A percentile compares a stretch with the other conserved stretches of the same genome.
Conservation (phyloP, 2,797 vertebrate species). For the Melanotaenia nigrans region DNA sequence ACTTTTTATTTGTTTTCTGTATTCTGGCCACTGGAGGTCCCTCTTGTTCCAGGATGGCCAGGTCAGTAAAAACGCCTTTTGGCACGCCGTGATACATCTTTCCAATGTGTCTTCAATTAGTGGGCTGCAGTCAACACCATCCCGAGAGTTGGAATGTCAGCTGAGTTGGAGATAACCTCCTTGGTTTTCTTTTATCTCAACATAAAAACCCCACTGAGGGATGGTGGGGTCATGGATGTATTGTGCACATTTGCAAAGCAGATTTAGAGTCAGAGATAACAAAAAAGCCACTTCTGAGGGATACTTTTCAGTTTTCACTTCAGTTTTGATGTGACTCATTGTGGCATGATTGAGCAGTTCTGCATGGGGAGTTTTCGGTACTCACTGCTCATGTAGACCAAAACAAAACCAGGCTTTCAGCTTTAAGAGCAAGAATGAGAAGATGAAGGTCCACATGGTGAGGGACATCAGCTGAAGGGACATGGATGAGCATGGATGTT, state of each 20-base stretch:
- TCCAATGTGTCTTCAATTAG: slow-evolving; percentile 81
- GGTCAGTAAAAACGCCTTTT: slow-evolving; percentile 17
- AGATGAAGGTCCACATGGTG: slow-evolving; percentile 54
- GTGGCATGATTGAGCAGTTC: slow-evolving; percentile 27
- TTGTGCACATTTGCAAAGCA: slow-evolving; percentile 57
- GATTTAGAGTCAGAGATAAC: slow-evolving; percentile 40
- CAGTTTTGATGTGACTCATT: slow-evolving; percentile 18
- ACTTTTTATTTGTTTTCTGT: no score
- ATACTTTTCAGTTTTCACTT: slow-evolving; percentile 43
- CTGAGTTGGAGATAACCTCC: slow-evolving; percentile 69
- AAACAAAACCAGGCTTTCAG: not conserved
- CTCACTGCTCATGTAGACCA: not conserved
- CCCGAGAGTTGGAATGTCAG: slow-evolving; percentile 72
- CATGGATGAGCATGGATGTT: slow-evolving; percentile 32
- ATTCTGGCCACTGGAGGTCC: slow-evolving; percentile 70
- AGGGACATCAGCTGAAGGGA: slow-evolving; percentile 64
- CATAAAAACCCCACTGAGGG: slow-evolving; percentile 50
- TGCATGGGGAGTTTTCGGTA: slow-evolving; percentile 4
- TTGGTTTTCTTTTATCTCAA: slow-evolving; percentile 65
- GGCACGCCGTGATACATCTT: slow-evolving; percentile 38
- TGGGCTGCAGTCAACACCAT: slow-evolving; percentile 65
- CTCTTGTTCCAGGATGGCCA: slow-evolving; percentile 68
- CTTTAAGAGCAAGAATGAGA: slow-evolving; percentile 34
- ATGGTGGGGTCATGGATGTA: slow-evolving; percentile 42
- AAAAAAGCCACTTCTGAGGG: slow-evolving; percentile 48